A percentile compares a stretch with the other conserved stretches of the same genome.
Evolutionary conservation across 2,888 invertebrate species (phyloP).

Genomic region (Sussaba pulchella): DNA sequence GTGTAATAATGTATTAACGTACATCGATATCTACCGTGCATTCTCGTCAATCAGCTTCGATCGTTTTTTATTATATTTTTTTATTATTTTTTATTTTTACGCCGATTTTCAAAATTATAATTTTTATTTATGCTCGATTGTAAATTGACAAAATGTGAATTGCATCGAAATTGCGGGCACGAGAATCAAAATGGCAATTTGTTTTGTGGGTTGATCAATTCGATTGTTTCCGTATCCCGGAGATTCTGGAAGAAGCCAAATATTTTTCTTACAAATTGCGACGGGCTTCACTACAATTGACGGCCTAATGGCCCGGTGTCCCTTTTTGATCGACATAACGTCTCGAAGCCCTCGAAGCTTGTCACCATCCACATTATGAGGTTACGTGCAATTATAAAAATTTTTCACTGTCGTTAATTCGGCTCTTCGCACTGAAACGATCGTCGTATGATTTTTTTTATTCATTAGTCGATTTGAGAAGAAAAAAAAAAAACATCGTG

Average conservation of each 20-base stretch:
- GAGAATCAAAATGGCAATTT: slow-evolving; percentile 13
- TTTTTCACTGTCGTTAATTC: slow-evolving; percentile 24
- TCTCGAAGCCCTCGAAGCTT: slow-evolving; percentile 40
- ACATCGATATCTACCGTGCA: slow-evolving; percentile 69
- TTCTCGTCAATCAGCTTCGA: slow-evolving; percentile 53
- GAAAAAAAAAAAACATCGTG: slow-evolving; percentile 29
- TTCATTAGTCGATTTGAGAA: slow-evolving; percentile 32
- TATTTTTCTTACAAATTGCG: background rate
- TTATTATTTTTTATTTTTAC: no score
- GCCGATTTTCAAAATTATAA: background rate
- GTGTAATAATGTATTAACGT: slow-evolving; percentile 69
- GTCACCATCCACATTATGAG: background rate
- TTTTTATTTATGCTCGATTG: slow-evolving; percentile 23
- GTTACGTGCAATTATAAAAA: slow-evolving; percentile 48
- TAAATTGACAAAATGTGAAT: background rate
- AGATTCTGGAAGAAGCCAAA: slow-evolving; percentile 15
- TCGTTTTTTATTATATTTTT: no score
- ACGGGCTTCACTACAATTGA: slow-evolving; percentile 22
- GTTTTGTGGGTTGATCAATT: no score
- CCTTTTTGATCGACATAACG: slow-evolving; percentile 17
- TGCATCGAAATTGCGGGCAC: background rate
- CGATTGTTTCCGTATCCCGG: no score
- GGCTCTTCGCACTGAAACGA: slow-evolving; percentile 47
- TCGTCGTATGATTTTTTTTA: slow-evolving; percentile 38
- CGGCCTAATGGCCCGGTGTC: slow-evolving; percentile 14